Percentiles rank a stretch among this genome's conserved stretches.
Evolutionary conservation across 92 coral and sea anemone species (phyloP).

Genomic region (Porites rus): DNA sequence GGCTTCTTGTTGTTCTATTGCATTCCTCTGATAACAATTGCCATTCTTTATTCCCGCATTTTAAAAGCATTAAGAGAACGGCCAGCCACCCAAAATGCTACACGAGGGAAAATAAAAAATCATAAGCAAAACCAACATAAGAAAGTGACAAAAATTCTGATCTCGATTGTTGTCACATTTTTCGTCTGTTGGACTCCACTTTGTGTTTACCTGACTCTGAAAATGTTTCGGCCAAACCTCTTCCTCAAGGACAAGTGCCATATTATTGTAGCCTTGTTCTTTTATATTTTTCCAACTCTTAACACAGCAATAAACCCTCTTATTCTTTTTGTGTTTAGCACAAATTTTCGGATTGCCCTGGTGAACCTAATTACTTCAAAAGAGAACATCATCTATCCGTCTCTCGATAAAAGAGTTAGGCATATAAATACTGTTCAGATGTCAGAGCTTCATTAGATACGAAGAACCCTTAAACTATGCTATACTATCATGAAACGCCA

Average conservation of each 20-base stretch:
- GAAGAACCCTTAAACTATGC: too few relatives aligned
- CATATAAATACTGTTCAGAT: neutral
- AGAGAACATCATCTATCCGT: neutral
- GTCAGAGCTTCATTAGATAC: neutral
- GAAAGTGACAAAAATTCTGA: neutral
- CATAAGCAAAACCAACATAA: neutral
- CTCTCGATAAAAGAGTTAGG: neutral
- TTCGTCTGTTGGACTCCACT: neutral
- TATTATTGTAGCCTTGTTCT: neutral
- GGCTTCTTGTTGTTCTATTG: neutral
- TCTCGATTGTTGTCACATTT: neutral
- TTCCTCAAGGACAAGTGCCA: neutral
- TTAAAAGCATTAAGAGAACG: neutral
- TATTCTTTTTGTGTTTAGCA: neutral
- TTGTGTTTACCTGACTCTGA: neutral
- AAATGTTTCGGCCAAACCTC: neutral
- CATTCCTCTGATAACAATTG: neutral
- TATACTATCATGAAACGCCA: too few relatives aligned
- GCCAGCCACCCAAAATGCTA: neutral
- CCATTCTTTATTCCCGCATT: neutral
- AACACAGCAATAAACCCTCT: neutral
- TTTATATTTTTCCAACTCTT: neutral
- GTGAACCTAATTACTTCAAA: neutral
- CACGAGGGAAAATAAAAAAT: neutral
- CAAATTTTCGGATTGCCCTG: neutral